These are phyloP conservation scores for Sicus ferrugineus DNA, from an alignment of 2,888 invertebrate genomes.

Conservation along the genomic window DNA sequence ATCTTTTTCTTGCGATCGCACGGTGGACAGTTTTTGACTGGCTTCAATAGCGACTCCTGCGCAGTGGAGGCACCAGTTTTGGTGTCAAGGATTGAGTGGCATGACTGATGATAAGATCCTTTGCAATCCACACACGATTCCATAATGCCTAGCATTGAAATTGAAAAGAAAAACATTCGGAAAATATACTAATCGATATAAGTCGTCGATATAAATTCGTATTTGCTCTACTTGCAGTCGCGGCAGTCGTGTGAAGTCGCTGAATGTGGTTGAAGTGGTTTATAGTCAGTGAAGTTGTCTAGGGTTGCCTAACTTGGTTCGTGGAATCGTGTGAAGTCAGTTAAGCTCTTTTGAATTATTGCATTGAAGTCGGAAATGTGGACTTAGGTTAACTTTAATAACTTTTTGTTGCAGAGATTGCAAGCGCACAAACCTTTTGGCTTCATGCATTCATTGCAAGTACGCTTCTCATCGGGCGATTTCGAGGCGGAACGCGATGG, in stretches of 20 bases:
- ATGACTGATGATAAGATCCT: constrained; percentile 48
- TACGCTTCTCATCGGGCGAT: constrained; percentile 50
- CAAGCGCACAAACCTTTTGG: constrained; percentile 44
- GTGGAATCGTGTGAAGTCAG: too few species aligned
- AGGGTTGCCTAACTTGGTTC: too few species aligned
- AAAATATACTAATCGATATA: background rate
- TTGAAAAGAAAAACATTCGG: background rate
- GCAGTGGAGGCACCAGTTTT: constrained; percentile 36
- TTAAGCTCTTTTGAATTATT: too few species aligned
- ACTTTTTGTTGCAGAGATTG: background rate
- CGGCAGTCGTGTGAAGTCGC: too few species aligned
- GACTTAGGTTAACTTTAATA: too few species aligned
- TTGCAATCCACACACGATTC: constrained; percentile 49
- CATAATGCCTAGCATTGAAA: constrained; percentile 35
- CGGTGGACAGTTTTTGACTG: constrained; percentile 41
- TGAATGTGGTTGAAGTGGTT: too few species aligned
- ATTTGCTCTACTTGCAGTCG: too few species aligned
- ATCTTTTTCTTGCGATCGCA: constrained; percentile 41
- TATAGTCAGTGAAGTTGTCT: too few species aligned
- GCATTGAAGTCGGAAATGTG: too few species aligned
- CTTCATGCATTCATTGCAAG: constrained; percentile 57
- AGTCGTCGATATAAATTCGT: too few species aligned
- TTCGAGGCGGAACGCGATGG: constrained; percentile 48
- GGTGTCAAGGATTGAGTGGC: constrained; percentile 43
- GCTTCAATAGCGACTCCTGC: constrained; percentile 11